These are phyloP conservation scores for Cydia amplana DNA, from an alignment of 1,140 invertebrate genomes.

Conservation along the genomic window DNA sequence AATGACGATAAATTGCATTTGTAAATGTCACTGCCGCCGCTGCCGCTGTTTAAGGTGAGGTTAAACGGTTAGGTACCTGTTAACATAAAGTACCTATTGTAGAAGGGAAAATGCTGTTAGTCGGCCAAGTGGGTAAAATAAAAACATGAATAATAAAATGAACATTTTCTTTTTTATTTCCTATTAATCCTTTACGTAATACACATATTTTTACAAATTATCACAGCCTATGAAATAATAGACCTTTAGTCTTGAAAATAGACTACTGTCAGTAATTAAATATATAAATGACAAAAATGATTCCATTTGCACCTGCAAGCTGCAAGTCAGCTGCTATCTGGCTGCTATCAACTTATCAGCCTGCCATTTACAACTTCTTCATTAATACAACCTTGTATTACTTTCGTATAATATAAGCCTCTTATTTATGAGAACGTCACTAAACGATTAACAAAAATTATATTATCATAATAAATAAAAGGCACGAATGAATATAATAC, in stretches of 20 bases:
- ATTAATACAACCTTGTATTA: conserved; percentile 23
- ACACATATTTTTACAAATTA: conserved; percentile 40
- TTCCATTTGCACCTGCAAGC: neutral
- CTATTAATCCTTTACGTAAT: conserved; percentile 13
- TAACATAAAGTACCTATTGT: no score
- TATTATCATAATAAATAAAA: conserved; percentile 21
- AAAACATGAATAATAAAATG: neutral
- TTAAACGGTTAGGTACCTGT: no score
- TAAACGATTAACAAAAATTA: neutral
- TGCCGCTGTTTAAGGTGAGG: no score
- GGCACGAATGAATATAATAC: conserved; percentile 22
- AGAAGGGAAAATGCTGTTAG: no score
- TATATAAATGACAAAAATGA: neutral
- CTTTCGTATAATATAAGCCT: conserved; percentile 30
- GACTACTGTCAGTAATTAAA: neutral
- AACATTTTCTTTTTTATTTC: neutral
- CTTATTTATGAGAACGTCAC: conserved; percentile 2
- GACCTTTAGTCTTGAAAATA: conserved; percentile 36
- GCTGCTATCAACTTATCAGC: neutral
- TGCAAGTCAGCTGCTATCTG: neutral
- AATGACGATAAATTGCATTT: neutral
- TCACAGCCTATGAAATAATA: conserved; percentile 60
- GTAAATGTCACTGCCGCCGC: neutral
- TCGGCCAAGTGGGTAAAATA: no score
- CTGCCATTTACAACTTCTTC: neutral